These are phyloP conservation scores for Drosophila tropicalis DNA, from an alignment of 1,140 invertebrate genomes.

Conservation along the genomic window DNA sequence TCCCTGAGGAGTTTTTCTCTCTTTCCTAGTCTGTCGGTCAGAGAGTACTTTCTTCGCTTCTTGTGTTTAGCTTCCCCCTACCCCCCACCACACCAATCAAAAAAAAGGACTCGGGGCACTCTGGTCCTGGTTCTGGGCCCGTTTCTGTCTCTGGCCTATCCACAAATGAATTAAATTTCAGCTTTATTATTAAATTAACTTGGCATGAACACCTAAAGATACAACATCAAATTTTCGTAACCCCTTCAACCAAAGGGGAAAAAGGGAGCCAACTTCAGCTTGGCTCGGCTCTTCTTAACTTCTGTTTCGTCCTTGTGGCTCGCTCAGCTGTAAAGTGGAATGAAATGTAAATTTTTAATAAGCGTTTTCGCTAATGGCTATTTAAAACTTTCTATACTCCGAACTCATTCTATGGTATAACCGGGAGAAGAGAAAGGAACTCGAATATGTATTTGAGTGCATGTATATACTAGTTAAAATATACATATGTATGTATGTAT, in stretches of 20 bases:
- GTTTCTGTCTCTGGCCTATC: slow-evolving; percentile 64
- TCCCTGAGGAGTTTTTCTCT: slow-evolving; percentile 62
- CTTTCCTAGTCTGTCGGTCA: not conserved
- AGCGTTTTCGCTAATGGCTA: slow-evolving; percentile 83
- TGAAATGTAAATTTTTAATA: slow-evolving; percentile 83
- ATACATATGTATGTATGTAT: slow-evolving; percentile 9
- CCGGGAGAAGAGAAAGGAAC: not conserved
- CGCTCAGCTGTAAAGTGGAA: slow-evolving; percentile 81
- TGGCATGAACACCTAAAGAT: slow-evolving; percentile 82
- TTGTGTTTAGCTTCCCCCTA: not conserved
- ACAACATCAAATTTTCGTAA: slow-evolving; percentile 68
- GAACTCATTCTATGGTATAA: slow-evolving; percentile 4
- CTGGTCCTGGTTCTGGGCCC: not conserved
- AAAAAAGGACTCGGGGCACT: slow-evolving; percentile 34
- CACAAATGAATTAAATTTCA: slow-evolving; percentile 83
- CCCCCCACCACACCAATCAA: not conserved
- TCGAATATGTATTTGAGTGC: slow-evolving; percentile 8
- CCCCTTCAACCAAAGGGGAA: slow-evolving; percentile 47
- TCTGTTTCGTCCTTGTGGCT: slow-evolving; percentile 34
- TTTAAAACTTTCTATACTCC: slow-evolving; percentile 77
- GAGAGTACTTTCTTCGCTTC: not conserved
- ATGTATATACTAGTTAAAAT: slow-evolving; percentile 16
- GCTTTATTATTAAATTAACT: slow-evolving; percentile 83
- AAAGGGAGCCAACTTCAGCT: not conserved
- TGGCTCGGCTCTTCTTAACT: slow-evolving; percentile 31